Evolutionary conservation across 2,888 invertebrate species (phyloP), one percentile per base, ranked within the genome.

Genomic region (Cacoxenus indagator): DNA sequence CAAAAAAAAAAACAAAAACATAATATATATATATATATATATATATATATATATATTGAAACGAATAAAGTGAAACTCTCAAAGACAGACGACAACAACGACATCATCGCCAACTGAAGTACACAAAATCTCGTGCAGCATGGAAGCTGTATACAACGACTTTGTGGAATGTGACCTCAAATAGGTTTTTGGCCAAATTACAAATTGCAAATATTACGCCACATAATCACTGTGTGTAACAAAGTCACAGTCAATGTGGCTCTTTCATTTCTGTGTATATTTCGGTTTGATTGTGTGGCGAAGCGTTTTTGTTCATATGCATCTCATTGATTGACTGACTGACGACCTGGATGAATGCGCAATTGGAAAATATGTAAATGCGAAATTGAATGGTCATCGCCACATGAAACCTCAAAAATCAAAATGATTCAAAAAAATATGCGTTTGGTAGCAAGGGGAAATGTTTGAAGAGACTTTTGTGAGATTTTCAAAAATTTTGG

Each of bases 181-280:
- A 57, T 54, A 57, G 24, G 57, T 29, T 57, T 51, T 43, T 61
- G 29, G 8, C 22, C n/a, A 61, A 61, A 61, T 61, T 61, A 43
- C 61, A 61, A 61, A 61, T 61, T 22, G 22, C 37, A 37, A 27
- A 27, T 57, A 57, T 4, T 37, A 37, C 14, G 37, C 37, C 37
- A 37, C 37, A 57, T 14, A 57, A 29, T n/a, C 14, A 46, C 17
- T 46, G 31, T n/a, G 37, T 46, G 14, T 17, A 46, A 46, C 19
- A 17, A 17, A 48, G 11, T 54, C 26, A 54, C 54, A 24, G 22
- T 24, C 54, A 54, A 26, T 11, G 9, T 24, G 1, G 22, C 24
- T 54, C 48, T 48, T 57, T 57, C n/a, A n/a, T n/a, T n/a, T n/a
- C n/a, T n/a, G n/a, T n/a, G n/a, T n/a, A n/a, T n/a, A n/a, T n/a